Evolutionary conservation across 2,888 invertebrate genomes (phyloP).

Genomic region (Blastobasis lacticolella): DNA sequence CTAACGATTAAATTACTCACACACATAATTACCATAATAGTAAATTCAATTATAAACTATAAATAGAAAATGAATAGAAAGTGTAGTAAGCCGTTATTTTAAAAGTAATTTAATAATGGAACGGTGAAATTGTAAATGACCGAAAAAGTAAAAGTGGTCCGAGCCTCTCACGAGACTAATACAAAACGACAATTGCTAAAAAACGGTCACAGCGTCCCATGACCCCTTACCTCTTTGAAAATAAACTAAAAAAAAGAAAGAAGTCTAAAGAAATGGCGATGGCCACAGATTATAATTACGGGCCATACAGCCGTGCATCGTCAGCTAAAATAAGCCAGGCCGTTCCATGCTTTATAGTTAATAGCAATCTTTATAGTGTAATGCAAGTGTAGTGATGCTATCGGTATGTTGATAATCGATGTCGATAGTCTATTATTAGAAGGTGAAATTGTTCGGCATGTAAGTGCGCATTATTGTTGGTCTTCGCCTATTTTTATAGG

Average conservation of each 20-base stretch:
- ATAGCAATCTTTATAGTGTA: slow-evolving; percentile 70
- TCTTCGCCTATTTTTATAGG: background rate
- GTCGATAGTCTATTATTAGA: slow-evolving; percentile 48
- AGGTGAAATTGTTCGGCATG: slow-evolving; percentile 31
- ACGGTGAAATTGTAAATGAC: too few relatives aligned
- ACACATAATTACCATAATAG: too few relatives aligned
- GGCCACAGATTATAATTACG: slow-evolving; percentile 60
- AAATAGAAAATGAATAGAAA: too few relatives aligned
- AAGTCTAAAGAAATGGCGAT: slow-evolving; percentile 47
- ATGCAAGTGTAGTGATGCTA: slow-evolving; percentile 58
- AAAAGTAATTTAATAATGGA: too few relatives aligned
- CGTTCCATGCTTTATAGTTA: slow-evolving; percentile 59
- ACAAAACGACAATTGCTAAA: slow-evolving; percentile 52
- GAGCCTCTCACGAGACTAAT: slow-evolving; percentile 27
- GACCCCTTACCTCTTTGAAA: slow-evolving; percentile 51
- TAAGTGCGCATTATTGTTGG: slow-evolving; percentile 19
- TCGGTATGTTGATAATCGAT: slow-evolving; percentile 38
- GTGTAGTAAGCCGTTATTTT: too few relatives aligned
- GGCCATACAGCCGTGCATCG: slow-evolving; percentile 46
- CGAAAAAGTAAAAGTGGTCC: slow-evolving; percentile 57
- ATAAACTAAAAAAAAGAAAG: slow-evolving; percentile 23
- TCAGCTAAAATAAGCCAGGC: slow-evolving; percentile 50
- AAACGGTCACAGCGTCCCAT: slow-evolving; percentile 29
- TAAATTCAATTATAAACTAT: too few relatives aligned
- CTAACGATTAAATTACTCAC: too few relatives aligned